These are phyloP conservation scores for Drosophila santomea DNA, from an alignment of 1,140 invertebrate species.

Conservation along the genomic window DNA sequence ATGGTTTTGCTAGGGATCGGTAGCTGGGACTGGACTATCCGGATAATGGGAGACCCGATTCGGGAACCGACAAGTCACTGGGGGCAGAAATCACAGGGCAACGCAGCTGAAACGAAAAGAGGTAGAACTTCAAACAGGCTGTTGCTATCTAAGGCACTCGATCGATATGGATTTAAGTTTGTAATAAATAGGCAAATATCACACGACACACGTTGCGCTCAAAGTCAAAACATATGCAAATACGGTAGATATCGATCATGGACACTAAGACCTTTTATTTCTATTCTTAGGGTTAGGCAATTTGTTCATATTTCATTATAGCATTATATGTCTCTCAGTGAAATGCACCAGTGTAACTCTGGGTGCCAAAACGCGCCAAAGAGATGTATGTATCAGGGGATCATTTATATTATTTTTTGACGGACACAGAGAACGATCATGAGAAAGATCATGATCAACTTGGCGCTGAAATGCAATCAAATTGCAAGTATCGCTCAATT, in stretches of 20 bases:
- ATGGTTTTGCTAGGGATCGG: conserved; percentile 21
- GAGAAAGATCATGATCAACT: conserved; percentile 31
- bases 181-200: conserved; percentile 27
- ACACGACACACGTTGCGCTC: conserved; percentile 6
- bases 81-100: conserved; percentile 6
- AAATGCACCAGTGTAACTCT: too few species aligned
- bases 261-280: background rate
- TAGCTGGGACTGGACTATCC: conserved; percentile 1
- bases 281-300: background rate
- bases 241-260: background rate
- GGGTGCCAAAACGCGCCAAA: conserved; percentile 28
- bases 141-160: conserved; percentile 39
- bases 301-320: background rate
- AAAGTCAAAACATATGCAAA: conserved; percentile 17
- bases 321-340: background rate
- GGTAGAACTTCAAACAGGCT: background rate
- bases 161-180: conserved; percentile 31
- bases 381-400: conserved; percentile 19
- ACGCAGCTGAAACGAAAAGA: conserved; percentile 39
- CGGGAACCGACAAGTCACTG: conserved; percentile 15
- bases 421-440: conserved; percentile 28
- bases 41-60: background rate
- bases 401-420: conserved; percentile 21
- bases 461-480: conserved; percentile 33
- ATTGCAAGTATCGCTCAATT: conserved; percentile 23